phyloP scores from a whole-genome alignment of 2,113 vertebrate species.

The Xiphophorus couchianus region DNA sequence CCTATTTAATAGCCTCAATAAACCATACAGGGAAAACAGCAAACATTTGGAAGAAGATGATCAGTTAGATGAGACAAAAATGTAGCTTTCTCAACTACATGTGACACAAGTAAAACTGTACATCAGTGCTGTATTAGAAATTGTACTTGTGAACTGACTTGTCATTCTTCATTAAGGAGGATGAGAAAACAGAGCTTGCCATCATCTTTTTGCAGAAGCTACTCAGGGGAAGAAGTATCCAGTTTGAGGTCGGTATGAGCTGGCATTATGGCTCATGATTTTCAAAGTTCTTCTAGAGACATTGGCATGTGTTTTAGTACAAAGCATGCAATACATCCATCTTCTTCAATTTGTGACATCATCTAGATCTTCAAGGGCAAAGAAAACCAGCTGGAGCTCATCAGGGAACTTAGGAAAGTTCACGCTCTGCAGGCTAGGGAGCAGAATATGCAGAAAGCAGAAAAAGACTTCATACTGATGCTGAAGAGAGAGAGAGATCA shows the following conservation, averaged over 20 bases:
- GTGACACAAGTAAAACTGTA: background rate
- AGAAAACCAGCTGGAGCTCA: constrained; percentile 85
- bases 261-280: background rate
- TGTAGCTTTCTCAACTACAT: background rate
- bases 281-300: background rate
- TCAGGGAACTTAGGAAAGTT: constrained; percentile 86
- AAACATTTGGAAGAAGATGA: background rate
- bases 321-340: background rate
- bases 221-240: constrained; percentile 87
- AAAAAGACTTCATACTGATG: constrained; percentile 77
- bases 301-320: background rate
- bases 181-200: constrained; percentile 89
- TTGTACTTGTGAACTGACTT: no score
- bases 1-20: no score
- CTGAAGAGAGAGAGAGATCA: constrained; percentile 80
- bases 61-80: background rate
- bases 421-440: constrained; percentile 84
- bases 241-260: constrained; percentile 83
- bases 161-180: constrained; percentile 75
- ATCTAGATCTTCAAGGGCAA: constrained; percentile 90
- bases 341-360: constrained; percentile 5
- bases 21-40: no score
- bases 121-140: no score
- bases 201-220: constrained; percentile 88
- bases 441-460: constrained; percentile 77